Percentiles rank a stretch among this genome's conserved stretches.
Evolutionary conservation across 2,888 invertebrate species (phyloP).

Genomic region (Dugesia japonica): DNA sequence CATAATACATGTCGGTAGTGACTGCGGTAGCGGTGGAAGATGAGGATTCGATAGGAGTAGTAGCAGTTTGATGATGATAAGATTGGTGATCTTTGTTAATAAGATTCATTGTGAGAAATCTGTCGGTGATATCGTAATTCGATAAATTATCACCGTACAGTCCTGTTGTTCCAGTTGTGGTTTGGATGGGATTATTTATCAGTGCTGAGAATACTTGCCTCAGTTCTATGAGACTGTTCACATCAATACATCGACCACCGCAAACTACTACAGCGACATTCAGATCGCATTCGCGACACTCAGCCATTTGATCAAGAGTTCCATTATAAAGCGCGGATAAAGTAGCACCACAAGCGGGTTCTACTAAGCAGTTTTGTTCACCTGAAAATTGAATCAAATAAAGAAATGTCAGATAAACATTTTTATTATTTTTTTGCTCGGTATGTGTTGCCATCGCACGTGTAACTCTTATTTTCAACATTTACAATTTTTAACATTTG

Average conservation of each 20-base stretch:
- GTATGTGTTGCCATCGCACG: too few relatives aligned
- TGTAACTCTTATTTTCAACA: too few relatives aligned
- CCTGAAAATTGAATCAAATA: slow-evolving; percentile 44
- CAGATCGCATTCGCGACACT: slow-evolving; percentile 39
- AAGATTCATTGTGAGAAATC: not conserved
- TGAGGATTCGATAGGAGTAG: too few relatives aligned
- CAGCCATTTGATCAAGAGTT: slow-evolving; percentile 41
- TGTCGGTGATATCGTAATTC: not conserved
- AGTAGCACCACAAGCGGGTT: slow-evolving; percentile 51
- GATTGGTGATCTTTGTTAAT: too few relatives aligned
- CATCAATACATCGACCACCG: slow-evolving; percentile 47
- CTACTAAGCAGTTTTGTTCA: slow-evolving; percentile 50
- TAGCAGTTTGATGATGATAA: too few relatives aligned
- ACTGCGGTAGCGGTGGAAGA: too few relatives aligned
- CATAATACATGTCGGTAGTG: not conserved
- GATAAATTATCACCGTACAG: not conserved
- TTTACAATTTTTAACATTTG: too few relatives aligned
- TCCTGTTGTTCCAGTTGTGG: not conserved
- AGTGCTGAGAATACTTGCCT: not conserved
- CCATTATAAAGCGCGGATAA: slow-evolving; percentile 48
- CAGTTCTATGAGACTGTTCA: not conserved
- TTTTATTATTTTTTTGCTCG: too few relatives aligned
- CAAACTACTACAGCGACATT: slow-evolving; percentile 48
- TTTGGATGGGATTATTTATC: not conserved
- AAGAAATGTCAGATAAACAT: too few relatives aligned